Conservation (phyloP, 2,797 vertebrate species). For the Enteromius radiatus region DNA sequence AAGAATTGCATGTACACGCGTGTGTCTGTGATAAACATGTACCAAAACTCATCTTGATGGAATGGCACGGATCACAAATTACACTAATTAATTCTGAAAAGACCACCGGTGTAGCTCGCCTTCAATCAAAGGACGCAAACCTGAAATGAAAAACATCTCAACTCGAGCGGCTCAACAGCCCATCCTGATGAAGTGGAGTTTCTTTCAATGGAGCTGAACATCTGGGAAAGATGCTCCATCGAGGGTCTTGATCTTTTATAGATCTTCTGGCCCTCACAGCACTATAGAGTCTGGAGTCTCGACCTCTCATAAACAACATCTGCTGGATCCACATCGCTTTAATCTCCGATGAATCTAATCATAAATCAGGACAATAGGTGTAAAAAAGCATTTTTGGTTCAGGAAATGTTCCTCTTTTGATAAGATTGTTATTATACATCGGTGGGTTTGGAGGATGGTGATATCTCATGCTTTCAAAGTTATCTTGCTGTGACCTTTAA, state of each 20-base stretch:
- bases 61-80: neutral
- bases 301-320: constrained; percentile 38
- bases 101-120: neutral
- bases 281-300: neutral
- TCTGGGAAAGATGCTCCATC: neutral
- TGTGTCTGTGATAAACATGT: neutral
- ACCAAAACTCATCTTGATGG: neutral
- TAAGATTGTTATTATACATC: neutral
- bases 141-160: neutral
- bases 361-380: neutral
- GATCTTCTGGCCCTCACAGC: constrained; percentile 11
- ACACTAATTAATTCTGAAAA: constrained; percentile 24
- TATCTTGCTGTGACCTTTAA: neutral
- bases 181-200: neutral
- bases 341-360: neutral
- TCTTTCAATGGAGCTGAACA: constrained; percentile 4
- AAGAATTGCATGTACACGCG: constrained; percentile 10
- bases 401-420: neutral
- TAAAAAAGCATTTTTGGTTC: neutral
- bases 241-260: constrained; percentile 27
- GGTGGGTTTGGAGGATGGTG: neutral
- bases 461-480: neutral
- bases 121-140: neutral
- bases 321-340: constrained; percentile 17
- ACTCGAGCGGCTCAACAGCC: neutral